Evolutionary conservation across 1,140 invertebrate genomes (phyloP), one percentile per base, ranked within the genome.

Genomic region (Euwallacea similis): DNA sequence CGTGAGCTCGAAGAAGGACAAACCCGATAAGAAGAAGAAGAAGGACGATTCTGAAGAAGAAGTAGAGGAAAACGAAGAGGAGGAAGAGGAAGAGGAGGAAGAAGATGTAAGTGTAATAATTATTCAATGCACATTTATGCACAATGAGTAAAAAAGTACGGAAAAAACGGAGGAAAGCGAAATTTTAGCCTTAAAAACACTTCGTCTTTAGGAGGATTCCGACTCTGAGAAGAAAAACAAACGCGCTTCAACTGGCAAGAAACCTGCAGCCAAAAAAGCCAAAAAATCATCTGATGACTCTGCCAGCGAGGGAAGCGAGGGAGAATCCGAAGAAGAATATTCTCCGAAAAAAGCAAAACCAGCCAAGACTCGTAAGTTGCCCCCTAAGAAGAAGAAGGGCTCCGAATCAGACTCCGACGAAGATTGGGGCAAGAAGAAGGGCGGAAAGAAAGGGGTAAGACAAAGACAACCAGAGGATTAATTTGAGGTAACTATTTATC

Each of bases 341-440:
- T 88, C 85, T 61, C 87, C 88, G n/a, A 85, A 86, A 73, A 89
- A 89, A 77, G 80, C 82, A 47, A 86, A 85, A 78, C 78, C 82
- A 72, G 59, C 80, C 76, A 78, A 82, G 78, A 78, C 81, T 69
- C 66, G 83, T 71, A 81, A 84, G 79, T 71, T 79, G 7, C 79
- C 81, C 2, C 76, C 81, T 8, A 88, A 88, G 76, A 88, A 90
- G 79, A 90, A 89, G 82, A 90, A 90, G 82, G 90, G 88, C 21
- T 89, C 88, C 7, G 90, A 91, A 75, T 89, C 86, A 46, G 91
- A 91, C 69, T 90, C 88, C 54, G 92, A 93, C 76, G 90, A 90
- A 61, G 91, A 93, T 66, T 93, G 91, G 89, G 87, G 84, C 42
- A 90, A 91, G 79, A 83, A 82, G 11, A 88, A 87, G 76, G 86